Percentiles rank a stretch among this genome's conserved stretches.
Conservation (phyloP, 2,113 vertebrate species). For the Lasiurus borealis region DNA sequence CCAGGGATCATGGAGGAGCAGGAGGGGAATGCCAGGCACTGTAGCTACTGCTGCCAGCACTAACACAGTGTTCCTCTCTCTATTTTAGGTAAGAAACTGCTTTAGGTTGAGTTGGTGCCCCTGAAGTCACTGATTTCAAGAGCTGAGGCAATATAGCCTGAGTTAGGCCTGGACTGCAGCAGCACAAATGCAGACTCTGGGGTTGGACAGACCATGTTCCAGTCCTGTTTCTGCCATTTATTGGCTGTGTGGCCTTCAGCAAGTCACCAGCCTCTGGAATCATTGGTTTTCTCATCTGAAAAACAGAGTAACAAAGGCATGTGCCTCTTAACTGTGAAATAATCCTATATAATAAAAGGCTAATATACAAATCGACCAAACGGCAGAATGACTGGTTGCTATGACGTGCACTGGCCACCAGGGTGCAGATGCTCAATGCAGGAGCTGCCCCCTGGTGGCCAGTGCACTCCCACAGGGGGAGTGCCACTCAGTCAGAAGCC, state of each 20-base stretch:
- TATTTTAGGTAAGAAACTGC: not conserved
- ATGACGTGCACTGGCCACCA: too few species aligned
- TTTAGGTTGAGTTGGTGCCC: not conserved
- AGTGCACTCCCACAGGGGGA: too few species aligned
- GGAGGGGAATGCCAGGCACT: not conserved
- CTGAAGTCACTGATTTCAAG: slow-evolving; percentile 13
- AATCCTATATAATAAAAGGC: too few species aligned
- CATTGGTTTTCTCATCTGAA: slow-evolving; percentile 9
- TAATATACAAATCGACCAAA: too few species aligned
- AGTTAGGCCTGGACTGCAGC: not conserved
- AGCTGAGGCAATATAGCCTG: not conserved
- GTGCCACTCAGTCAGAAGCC: too few species aligned
- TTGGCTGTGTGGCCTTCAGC: slow-evolving; percentile 18
- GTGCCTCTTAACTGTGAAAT: not conserved
- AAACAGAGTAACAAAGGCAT: not conserved
- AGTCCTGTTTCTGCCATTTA: not conserved
- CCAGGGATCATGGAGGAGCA: not conserved
- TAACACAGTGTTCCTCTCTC: not conserved
- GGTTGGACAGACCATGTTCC: not conserved
- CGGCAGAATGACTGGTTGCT: too few species aligned
- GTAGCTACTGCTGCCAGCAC: not conserved
- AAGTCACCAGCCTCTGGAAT: slow-evolving; percentile 9
- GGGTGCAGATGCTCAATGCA: too few species aligned
- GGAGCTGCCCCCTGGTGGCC: too few species aligned
- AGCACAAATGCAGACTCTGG: not conserved